phyloP scores from a whole-genome alignment of 2,113 vertebrate genomes.

The Megaceryle torquata region DNA sequence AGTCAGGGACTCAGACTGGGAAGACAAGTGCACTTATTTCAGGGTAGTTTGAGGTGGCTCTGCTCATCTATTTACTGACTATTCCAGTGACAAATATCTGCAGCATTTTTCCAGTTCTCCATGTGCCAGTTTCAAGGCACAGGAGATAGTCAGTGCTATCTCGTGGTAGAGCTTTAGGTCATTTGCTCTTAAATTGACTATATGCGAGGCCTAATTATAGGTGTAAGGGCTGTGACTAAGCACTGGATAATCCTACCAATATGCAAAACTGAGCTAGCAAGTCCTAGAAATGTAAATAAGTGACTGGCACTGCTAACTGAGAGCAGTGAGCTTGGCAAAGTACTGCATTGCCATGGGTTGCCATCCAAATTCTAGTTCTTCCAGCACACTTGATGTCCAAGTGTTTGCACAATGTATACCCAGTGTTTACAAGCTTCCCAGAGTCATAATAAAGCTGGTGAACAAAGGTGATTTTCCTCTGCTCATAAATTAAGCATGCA shows the following conservation, averaged over 20 bases:
- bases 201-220: background rate
- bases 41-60: background rate
- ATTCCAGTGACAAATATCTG: background rate
- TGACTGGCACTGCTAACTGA: too few relatives aligned
- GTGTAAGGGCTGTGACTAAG: background rate
- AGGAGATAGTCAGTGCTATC: background rate
- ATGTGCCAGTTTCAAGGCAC: background rate
- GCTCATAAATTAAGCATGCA: background rate
- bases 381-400: too few relatives aligned
- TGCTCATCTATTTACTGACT: background rate
- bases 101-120: background rate
- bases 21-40: background rate
- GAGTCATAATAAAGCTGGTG: background rate
- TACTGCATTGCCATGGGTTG: background rate
- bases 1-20: background rate
- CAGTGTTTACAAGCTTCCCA: background rate
- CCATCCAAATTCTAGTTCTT: background rate
- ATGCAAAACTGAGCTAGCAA: background rate
- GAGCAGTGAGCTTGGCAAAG: background rate
- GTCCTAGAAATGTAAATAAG: background rate
- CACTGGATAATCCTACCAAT: background rate
- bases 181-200: background rate
- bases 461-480: background rate
- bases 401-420: rapidly evolving
- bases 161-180: background rate